A percentile compares a stretch with the other conserved stretches of the same genome.
These are phyloP conservation scores for Zosterops borbonicus DNA, from an alignment of 2,113 vertebrate genomes.

Conservation along the genomic window DNA sequence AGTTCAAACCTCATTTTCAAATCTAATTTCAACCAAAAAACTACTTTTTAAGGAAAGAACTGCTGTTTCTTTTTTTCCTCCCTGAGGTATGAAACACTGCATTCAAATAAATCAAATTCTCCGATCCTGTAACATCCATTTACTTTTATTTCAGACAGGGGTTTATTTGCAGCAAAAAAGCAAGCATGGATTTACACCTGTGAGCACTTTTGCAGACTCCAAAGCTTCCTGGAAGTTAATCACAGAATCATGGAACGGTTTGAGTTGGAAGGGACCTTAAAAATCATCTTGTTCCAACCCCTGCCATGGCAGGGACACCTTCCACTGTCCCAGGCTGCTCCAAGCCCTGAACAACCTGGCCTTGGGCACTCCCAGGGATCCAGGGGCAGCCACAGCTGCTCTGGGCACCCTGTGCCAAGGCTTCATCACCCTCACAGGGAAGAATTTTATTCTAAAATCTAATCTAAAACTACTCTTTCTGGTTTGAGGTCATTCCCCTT, in stretches of 20 bases:
- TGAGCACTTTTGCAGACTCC: background rate
- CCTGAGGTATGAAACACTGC: background rate
- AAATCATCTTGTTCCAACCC: rapidly evolving
- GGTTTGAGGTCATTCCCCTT: background rate
- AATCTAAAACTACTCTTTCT: background rate
- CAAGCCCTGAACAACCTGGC: background rate
- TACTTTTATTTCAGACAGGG: background rate
- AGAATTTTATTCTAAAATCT: rapidly evolving
- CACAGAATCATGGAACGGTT: background rate
- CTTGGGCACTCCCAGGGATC: background rate
- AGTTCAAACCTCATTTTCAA: background rate
- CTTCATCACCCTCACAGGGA: background rate
- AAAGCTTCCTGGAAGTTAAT: background rate
- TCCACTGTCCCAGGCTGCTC: background rate
- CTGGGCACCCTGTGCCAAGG: background rate
- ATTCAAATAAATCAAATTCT: background rate
- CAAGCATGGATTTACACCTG: background rate
- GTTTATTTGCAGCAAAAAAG: background rate
- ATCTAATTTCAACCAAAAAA: background rate
- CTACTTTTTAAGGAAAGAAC: background rate
- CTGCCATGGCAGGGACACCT: background rate
- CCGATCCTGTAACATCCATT: background rate
- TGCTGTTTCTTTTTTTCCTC: background rate
- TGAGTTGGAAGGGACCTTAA: background rate
- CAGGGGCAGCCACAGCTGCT: background rate